Evolutionary conservation across 2,888 invertebrate species (phyloP).

Genomic region (Cacoxenus indagator): DNA sequence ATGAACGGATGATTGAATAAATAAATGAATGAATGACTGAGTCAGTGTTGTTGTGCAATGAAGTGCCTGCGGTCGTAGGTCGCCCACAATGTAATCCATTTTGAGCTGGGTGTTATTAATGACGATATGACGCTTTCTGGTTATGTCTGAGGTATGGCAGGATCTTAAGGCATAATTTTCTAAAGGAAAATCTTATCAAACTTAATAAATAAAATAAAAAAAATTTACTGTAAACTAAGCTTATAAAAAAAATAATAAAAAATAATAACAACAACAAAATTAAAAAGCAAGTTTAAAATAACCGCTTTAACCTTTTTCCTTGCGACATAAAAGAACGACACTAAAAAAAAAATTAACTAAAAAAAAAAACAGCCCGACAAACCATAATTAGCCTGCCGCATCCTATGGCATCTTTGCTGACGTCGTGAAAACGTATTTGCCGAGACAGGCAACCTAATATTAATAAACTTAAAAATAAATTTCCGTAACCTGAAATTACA

Average conservation of each 20-base stretch:
- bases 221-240: too few species aligned
- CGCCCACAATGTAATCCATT: background rate
- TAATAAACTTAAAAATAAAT: conserved; percentile 60
- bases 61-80: background rate
- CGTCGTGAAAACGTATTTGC: background rate
- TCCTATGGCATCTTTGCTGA: conserved; percentile 18
- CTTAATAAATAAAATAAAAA: background rate
- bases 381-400: conserved; percentile 49
- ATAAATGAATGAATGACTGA: background rate
- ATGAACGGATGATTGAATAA: background rate
- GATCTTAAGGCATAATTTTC: too few species aligned
- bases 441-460: conserved; percentile 40
- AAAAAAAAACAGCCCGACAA: conserved; percentile 49
- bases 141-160: background rate
- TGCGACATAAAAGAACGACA: background rate
- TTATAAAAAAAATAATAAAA: background rate
- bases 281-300: background rate
- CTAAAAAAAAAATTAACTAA: background rate
- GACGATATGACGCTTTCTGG: conserved; percentile 3
- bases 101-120: conserved; percentile 12
- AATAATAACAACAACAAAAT: background rate
- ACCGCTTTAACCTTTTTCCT: background rate
- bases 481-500: conserved; percentile 46
- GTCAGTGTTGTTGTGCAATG: background rate
- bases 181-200: background rate